phyloP scores from a whole-genome alignment of 1,140 invertebrate genomes.

The Zaprionus tsacasi region DNA sequence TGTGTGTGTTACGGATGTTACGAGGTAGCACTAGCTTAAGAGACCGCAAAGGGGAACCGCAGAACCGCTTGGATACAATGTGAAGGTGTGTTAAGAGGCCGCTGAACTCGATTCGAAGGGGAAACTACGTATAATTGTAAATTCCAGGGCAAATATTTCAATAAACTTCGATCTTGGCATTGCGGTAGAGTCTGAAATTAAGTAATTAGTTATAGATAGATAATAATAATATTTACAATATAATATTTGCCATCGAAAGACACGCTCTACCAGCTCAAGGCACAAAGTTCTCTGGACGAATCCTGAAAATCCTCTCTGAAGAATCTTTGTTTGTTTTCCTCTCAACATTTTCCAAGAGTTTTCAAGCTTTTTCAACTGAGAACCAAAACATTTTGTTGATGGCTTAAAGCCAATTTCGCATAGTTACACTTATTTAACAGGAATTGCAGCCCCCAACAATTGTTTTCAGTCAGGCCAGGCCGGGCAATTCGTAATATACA shows the following conservation, averaged over 20 bases:
- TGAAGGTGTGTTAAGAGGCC: not conserved
- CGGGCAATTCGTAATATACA: conserved; percentile 61
- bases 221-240: too few relatives aligned
- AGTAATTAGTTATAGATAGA: too few relatives aligned
- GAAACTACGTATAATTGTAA: too few relatives aligned
- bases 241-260: too few relatives aligned
- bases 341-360: not conserved
- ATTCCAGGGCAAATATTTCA: not conserved
- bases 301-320: too few relatives aligned
- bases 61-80: not conserved
- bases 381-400: conserved; percentile 9
- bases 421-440: conserved; percentile 14
- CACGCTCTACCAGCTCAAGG: too few relatives aligned
- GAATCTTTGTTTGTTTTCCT: too few relatives aligned
- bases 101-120: not conserved
- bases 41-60: not conserved
- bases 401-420: conserved; percentile 28
- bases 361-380: not conserved
- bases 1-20: not conserved
- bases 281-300: too few relatives aligned
- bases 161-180: not conserved
- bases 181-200: too few relatives aligned
- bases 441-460: conserved; percentile 12
- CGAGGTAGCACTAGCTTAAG: not conserved
- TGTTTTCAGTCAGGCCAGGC: conserved; percentile 3